These are phyloP conservation scores for Epistrophe grossulariae DNA, from an alignment of 2,888 invertebrate genomes.

Conservation along the genomic window DNA sequence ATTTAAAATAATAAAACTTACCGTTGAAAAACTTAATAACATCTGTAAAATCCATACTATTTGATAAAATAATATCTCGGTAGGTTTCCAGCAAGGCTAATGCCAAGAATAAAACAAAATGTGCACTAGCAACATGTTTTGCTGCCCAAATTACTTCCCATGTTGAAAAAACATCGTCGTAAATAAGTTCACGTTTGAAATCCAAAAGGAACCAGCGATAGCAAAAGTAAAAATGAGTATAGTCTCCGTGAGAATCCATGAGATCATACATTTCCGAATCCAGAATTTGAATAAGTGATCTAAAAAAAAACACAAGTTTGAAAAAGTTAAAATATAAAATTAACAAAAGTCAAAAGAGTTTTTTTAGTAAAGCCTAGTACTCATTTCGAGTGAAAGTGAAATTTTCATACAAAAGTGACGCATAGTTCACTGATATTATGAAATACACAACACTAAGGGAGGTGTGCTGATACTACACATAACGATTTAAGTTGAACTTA, in stretches of 20 bases:
- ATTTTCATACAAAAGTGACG: no score
- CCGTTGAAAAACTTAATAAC: conserved; percentile 99
- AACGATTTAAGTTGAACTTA: no score
- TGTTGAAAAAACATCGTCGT: conserved; percentile 95
- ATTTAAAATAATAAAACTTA: conserved; percentile 82
- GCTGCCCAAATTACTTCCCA: conserved; percentile 99
- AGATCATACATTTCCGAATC: conserved; percentile 97
- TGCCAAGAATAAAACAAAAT: conserved; percentile 97
- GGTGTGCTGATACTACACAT: no score
- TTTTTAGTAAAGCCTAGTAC: no score
- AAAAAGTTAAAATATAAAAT: no score
- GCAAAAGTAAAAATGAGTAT: conserved; percentile 98
- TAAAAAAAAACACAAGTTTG: no score
- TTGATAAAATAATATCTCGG: conserved; percentile 96
- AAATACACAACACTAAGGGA: no score
- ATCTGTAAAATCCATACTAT: conserved; percentile 99
- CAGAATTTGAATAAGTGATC: conserved; percentile 92
- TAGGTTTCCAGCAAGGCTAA: conserved; percentile 96
- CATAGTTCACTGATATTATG: no score
- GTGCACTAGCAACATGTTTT: conserved; percentile 91
- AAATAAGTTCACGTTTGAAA: conserved; percentile 96
- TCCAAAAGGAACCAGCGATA: conserved; percentile 98
- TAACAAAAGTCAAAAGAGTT: no score
- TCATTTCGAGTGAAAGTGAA: no score
- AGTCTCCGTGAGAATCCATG: conserved; percentile 97